A percentile compares a stretch with the other conserved stretches of the same genome.
These are phyloP conservation scores for Clarias fuscus DNA, from an alignment of 2,797 vertebrate genomes.

Conservation along the genomic window DNA sequence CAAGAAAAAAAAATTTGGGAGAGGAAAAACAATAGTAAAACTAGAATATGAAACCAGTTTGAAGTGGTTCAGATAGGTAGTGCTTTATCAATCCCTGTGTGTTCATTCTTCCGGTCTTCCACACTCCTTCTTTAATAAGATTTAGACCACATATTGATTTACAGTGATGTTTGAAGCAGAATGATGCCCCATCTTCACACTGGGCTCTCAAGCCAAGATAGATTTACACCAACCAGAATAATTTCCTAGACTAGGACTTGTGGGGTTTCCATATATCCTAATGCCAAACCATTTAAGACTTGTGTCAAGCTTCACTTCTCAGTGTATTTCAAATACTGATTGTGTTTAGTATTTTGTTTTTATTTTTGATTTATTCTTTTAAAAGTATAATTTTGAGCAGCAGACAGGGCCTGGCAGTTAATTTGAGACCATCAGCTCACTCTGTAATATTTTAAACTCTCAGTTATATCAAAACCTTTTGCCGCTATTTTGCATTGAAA, in stretches of 20 bases:
- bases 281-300: conserved; percentile 22
- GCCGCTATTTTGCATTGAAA: neutral
- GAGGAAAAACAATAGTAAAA: conserved; percentile 8
- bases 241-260: conserved; percentile 24
- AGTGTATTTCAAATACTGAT: neutral
- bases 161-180: conserved; percentile 8
- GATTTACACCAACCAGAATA: conserved; percentile 44
- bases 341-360: conserved; percentile 9
- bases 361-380: neutral
- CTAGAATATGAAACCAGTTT: neutral
- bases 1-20: neutral
- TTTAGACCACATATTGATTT: conserved; percentile 31
- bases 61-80: conserved; percentile 15
- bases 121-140: conserved; percentile 26
- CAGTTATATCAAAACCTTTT: neutral
- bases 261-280: conserved; percentile 21
- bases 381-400: neutral
- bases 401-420: neutral
- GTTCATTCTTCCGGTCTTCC: conserved; percentile 37
- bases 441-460: neutral
- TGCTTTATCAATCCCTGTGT: conserved; percentile 10
- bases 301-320: conserved; percentile 11
- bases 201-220: conserved; percentile 34
- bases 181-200: conserved; percentile 42
- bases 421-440: neutral